Base-by-base conservation (phyloP, 2,888 invertebrate genomes). In the Diarsia mendica region DNA sequence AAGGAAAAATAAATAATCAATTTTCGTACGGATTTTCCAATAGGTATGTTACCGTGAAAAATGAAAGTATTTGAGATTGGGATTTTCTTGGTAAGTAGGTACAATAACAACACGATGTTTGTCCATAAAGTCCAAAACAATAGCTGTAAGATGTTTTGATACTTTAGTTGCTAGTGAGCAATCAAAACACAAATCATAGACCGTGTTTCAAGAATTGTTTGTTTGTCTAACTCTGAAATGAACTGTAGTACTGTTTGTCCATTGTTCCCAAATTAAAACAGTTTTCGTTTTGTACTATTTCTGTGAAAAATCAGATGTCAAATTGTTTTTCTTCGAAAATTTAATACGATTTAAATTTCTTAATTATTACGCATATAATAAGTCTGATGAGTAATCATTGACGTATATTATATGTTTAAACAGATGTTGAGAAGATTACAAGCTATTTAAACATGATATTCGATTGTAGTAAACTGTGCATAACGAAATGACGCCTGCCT, bases 321-420 rank as follows among this genome's bases (percentile, higher is more conserved):
- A 39, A 39, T 49, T 55, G n/a, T 39, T 9, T 28, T 49, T 53
- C 46, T 60, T 28, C 28, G 51, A 74, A 65, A 77, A 70, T 65
- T 65, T 64, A 64, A 73, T 74, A 84, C 83, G 79, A 88, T 85
- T 80, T 78, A 85, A 87, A 86, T 85, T 89, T 89, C 86, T 89
- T 82, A 84, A 87, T 82, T 85, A 88, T 89, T 90, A 90, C 90
- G 88, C 89, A 88, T 85, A 28, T 28, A 66, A 72, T 67, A 79
- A 72, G 67, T 67, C 68, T 78, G 89, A 89, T 94, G 93, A 94
- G 90, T 93, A 93, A 94, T 92, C 88, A 86, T 91, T 95, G 94
- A 95, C 94, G 95, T 94, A 91, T 91, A 82, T 58, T 90, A 88
- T 88, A 85, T 92, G 89, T 94, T 94, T 94, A 87, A 79, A 90